Percentiles rank a stretch among this genome's conserved stretches.
phyloP scores from a whole-genome alignment of 2,797 vertebrate species.

The Rhabdophis nuchalis region DNA sequence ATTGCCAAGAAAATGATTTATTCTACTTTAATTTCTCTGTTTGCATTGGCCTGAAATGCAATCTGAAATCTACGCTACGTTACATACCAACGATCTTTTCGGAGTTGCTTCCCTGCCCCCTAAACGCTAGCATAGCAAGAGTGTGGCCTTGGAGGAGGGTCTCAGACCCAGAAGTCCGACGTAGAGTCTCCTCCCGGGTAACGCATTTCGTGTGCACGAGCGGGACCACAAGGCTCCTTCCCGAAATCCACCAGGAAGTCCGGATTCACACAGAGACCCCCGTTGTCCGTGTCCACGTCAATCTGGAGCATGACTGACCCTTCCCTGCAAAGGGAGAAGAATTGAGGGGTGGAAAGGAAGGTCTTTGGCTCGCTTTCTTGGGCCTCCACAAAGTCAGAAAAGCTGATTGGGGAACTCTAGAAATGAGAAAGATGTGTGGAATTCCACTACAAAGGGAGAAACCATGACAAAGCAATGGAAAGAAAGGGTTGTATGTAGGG shows the following conservation, averaged over 20 bases:
- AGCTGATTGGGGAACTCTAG: neutral
- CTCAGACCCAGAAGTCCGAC: conserved; percentile 89
- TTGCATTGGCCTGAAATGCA: neutral
- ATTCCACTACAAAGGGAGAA: neutral
- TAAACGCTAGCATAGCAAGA: neutral
- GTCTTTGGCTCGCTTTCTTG: neutral
- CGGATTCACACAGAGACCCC: conserved; percentile 79
- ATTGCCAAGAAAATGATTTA: neutral
- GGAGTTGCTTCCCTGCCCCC: neutral
- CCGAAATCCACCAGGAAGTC: conserved; percentile 92
- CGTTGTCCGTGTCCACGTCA: conserved; percentile 78
- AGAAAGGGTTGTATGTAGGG: neutral
- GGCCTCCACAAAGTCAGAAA: neutral
- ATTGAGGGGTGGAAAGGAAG: neutral
- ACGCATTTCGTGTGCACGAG: conserved; percentile 84
- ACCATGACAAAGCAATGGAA: neutral
- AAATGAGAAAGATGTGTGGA: neutral
- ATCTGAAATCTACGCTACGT: neutral
- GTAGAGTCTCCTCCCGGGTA: conserved; percentile 90
- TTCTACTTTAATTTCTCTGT: neutral
- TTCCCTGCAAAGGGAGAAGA: conserved; percentile 67
- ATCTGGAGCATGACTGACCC: conserved; percentile 91
- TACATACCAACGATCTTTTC: neutral
- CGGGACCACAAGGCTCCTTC: conserved; percentile 83
- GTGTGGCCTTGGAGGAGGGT: too few relatives aligned